These are phyloP conservation scores for Spheniscus mendiculus DNA, from an alignment of 2,113 vertebrate genomes.

Conservation along the genomic window DNA sequence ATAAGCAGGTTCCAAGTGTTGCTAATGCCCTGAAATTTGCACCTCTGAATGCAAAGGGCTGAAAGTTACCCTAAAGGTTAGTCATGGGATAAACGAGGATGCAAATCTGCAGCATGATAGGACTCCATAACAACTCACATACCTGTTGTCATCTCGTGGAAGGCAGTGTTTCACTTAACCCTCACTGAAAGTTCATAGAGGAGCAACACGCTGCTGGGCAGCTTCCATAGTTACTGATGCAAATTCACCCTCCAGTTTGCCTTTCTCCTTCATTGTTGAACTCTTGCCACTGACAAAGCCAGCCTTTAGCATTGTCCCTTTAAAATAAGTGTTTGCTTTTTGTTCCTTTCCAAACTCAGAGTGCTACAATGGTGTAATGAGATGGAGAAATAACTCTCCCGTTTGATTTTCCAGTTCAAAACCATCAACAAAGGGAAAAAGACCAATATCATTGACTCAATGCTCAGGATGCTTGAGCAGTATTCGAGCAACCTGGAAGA, in stretches of 20 bases:
- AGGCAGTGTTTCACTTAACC: not conserved
- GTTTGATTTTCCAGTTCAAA: conserved; percentile 84
- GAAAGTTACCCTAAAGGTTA: not conserved
- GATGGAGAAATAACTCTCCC: not conserved
- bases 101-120: not conserved
- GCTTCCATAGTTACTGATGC: not conserved
- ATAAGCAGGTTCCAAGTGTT: not conserved
- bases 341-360: not conserved
- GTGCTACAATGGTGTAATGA: not conserved
- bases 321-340: not conserved
- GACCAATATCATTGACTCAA: conserved; percentile 94
- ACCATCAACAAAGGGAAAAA: conserved; percentile 93
- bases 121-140: not conserved
- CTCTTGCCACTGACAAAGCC: not conserved
- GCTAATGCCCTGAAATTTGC: not conserved
- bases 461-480: conserved; percentile 93
- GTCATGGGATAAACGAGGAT: not conserved
- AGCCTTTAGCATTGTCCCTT: not conserved
- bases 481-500: conserved; percentile 95
- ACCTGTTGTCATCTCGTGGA: not conserved
- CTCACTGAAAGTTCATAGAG: not conserved
- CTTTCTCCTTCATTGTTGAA: not conserved
- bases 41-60: not conserved
- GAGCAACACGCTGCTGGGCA: not conserved
- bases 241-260: not conserved